Percentiles rank a stretch among this genome's conserved stretches.
Evolutionary conservation across 2,888 invertebrate genomes (phyloP).

Genomic region (Camptogramma bilineatum): DNA sequence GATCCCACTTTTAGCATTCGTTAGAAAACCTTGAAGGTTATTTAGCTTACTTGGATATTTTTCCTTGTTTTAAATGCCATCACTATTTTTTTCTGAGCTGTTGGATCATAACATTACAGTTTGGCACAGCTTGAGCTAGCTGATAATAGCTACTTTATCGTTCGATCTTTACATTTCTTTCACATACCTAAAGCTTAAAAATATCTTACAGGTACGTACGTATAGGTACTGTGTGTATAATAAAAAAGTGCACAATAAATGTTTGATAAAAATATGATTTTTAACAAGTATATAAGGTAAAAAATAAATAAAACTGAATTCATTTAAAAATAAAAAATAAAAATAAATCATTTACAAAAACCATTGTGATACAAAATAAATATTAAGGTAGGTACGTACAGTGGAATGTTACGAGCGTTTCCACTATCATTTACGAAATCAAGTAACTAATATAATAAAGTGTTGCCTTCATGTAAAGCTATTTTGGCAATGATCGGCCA

Average conservation of each 20-base stretch:
- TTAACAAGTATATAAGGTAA: constrained; percentile 33
- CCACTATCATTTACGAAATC: constrained; percentile 31
- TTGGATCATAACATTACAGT: constrained; percentile 25
- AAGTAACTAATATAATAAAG: constrained; percentile 28
- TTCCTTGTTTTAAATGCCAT: constrained; percentile 1
- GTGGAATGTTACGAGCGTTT: constrained; percentile 43
- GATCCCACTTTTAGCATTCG: too few relatives aligned
- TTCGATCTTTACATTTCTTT: constrained; percentile 29
- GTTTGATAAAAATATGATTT: constrained; percentile 38
- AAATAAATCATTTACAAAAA: constrained; percentile 38
- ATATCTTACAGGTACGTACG: constrained; percentile 40
- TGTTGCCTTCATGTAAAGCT: constrained; percentile 29
- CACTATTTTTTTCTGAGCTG: constrained; percentile 23
- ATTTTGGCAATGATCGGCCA: constrained; percentile 38
- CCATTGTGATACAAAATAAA: constrained; percentile 39
- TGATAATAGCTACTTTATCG: not conserved
- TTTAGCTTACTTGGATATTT: not conserved
- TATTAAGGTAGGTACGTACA: constrained; percentile 36
- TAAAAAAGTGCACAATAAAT: constrained; percentile 39
- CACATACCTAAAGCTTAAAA: constrained; percentile 19
- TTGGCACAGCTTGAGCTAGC: constrained; percentile 48
- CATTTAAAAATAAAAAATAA: constrained; percentile 24
- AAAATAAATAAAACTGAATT: constrained; percentile 26
- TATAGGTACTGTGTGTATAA: constrained; percentile 33
- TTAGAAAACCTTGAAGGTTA: too few relatives aligned